These are phyloP conservation scores for Lytechinus variegatus DNA, from an alignment of 35 echinoderm and acorn worm genomes.

Conservation along the genomic window DNA sequence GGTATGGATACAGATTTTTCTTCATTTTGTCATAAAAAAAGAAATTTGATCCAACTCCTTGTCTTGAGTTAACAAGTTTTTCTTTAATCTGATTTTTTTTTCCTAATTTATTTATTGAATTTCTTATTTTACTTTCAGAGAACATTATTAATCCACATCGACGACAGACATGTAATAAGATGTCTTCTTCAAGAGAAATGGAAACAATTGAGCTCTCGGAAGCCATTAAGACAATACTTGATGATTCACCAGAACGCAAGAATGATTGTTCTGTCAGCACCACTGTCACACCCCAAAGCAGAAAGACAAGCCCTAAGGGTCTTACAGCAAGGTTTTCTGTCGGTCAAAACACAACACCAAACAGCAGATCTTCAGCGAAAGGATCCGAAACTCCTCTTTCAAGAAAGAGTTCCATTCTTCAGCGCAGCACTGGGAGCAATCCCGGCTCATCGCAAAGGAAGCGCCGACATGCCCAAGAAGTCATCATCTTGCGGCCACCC, in stretches of 20 bases:
- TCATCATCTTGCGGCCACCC: constrained; percentile 65
- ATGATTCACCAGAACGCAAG: neutral
- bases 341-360: neutral
- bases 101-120: too few species aligned
- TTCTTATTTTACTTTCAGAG: too few species aligned
- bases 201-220: constrained; percentile 66
- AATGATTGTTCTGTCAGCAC: neutral
- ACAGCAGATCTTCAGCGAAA: neutral
- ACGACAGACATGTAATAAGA: neutral
- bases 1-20: too few species aligned
- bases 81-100: too few species aligned
- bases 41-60: too few species aligned
- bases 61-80: too few species aligned
- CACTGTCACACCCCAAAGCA: neutral
- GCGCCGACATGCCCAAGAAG: constrained; percentile 59
- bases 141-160: neutral
- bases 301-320: neutral
- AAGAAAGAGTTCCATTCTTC: constrained; percentile 24
- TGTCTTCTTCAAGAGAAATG: constrained; percentile 9
- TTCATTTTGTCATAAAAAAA: too few species aligned
- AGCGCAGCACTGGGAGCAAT: constrained; percentile 6
- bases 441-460: constrained; percentile 51
- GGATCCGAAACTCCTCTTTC: constrained; percentile 30
- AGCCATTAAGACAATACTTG: constrained; percentile 67
- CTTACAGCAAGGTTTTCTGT: neutral